Percentiles rank a stretch among this genome's conserved stretches.
These are phyloP conservation scores for Tuta absoluta DNA, from an alignment of 2,888 invertebrate genomes.

Conservation along the genomic window DNA sequence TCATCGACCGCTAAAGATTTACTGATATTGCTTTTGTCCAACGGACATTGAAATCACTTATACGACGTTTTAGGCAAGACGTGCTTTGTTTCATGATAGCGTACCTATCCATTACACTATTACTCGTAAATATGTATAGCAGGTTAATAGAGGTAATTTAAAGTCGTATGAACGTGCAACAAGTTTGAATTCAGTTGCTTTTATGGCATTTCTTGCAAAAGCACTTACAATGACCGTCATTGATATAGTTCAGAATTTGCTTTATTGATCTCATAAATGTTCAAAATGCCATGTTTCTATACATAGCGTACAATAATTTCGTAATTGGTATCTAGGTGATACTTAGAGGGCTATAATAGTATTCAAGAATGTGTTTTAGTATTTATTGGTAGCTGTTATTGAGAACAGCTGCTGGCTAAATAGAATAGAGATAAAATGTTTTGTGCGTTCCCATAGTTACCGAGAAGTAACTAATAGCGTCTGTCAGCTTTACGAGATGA, in stretches of 20 bases:
- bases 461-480: background rate
- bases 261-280: slow-evolving; percentile 23
- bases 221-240: slow-evolving; percentile 21
- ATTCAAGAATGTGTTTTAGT: slow-evolving; percentile 66
- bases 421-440: slow-evolving; percentile 20
- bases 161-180: background rate
- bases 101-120: background rate
- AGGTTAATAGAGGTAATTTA: background rate
- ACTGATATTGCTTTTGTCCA: slow-evolving; percentile 1
- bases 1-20: slow-evolving; percentile 49
- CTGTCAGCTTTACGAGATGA: background rate
- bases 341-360: slow-evolving; percentile 57
- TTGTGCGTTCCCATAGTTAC: slow-evolving; percentile 54
- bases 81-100: background rate
- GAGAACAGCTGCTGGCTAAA: slow-evolving; percentile 63
- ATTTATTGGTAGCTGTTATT: slow-evolving; percentile 66
- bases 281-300: slow-evolving; percentile 19
- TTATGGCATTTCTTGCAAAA: slow-evolving; percentile 19
- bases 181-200: background rate
- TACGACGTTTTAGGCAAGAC: background rate
- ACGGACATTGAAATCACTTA: background rate
- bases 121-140: background rate
- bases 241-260: slow-evolving; percentile 4
- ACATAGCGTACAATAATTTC: slow-evolving; percentile 42
- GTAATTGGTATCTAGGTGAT: slow-evolving; percentile 48